Conservation (phyloP, 2,797 vertebrate species). For the Poeciliopsis gracilis region DNA sequence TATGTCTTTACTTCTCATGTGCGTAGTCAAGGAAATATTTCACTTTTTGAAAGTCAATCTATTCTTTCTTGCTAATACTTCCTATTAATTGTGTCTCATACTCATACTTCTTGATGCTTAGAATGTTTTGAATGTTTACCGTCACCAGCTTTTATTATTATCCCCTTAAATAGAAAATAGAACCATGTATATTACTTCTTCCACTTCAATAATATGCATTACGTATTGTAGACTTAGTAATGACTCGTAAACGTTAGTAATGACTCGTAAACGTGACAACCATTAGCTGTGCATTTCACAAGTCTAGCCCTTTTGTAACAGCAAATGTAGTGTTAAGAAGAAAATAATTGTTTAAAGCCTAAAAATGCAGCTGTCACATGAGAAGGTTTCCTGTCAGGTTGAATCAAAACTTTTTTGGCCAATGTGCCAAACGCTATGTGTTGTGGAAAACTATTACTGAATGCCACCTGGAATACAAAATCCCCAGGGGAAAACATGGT, state of each 20-base stretch:
- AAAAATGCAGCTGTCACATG: neutral
- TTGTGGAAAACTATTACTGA: neutral
- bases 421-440: neutral
- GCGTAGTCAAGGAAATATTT: constrained; percentile 20
- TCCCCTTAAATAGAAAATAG: neutral
- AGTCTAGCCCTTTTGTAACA: neutral
- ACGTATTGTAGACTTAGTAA: too few relatives aligned
- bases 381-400: neutral
- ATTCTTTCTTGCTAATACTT: neutral
- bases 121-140: neutral
- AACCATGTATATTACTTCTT: too few relatives aligned
- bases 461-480: neutral
- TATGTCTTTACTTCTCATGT: constrained; percentile 7
- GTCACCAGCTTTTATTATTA: neutral
- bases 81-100: neutral
- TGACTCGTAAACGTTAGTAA: too few relatives aligned
- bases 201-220: too few relatives aligned
- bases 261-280: too few relatives aligned
- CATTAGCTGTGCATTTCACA: neutral
- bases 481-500: neutral
- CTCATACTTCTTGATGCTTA: neutral
- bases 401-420: neutral
- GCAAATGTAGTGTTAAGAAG: neutral
- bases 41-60: constrained; percentile 24
- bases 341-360: neutral